Conservation (phyloP, 23 tunicate genomes). For the Phallusia fumigata region DNA sequence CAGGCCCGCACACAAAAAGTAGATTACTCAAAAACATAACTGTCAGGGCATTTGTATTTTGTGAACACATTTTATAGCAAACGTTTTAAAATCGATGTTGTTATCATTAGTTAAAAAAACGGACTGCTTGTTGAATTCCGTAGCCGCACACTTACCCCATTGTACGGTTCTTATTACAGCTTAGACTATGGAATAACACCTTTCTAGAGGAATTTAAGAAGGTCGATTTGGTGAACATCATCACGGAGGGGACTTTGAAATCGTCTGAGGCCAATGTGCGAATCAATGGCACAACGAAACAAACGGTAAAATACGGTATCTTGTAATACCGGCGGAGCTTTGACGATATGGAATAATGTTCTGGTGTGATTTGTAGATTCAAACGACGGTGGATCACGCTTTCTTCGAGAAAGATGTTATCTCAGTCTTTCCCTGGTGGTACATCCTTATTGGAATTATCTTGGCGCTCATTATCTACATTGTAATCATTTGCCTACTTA, state of each 20-base stretch:
- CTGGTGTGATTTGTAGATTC: slow-evolving; percentile 24
- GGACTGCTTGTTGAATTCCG: too few relatives aligned
- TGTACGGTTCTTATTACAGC: slow-evolving; percentile 20
- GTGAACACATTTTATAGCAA: too few relatives aligned
- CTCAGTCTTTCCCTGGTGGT: slow-evolving; percentile 79
- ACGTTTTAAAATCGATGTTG: too few relatives aligned
- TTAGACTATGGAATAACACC: slow-evolving; percentile 72
- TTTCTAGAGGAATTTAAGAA: slow-evolving; percentile 65
- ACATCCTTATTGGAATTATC: slow-evolving; percentile 63
- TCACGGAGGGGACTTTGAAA: slow-evolving; percentile 17
- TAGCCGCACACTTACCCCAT: too few relatives aligned
- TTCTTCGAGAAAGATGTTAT: slow-evolving; percentile 17
- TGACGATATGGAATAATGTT: not conserved
- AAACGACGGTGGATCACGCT: slow-evolving; percentile 69
- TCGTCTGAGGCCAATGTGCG: slow-evolving; percentile 26
- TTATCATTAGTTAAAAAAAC: too few relatives aligned
- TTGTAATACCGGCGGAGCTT: too few relatives aligned
- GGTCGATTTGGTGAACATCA: slow-evolving; percentile 41
- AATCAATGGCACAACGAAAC: slow-evolving; percentile 27
- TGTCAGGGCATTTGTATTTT: too few relatives aligned
- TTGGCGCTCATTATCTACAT: slow-evolving; percentile 57
- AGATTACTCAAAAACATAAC: too few relatives aligned
- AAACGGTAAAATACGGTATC: not conserved
- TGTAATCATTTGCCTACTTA: slow-evolving; percentile 43
- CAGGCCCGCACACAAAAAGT: too few relatives aligned